These are phyloP conservation scores for Pelmatolapia mariae DNA, from an alignment of 2,113 vertebrate genomes.

Conservation along the genomic window DNA sequence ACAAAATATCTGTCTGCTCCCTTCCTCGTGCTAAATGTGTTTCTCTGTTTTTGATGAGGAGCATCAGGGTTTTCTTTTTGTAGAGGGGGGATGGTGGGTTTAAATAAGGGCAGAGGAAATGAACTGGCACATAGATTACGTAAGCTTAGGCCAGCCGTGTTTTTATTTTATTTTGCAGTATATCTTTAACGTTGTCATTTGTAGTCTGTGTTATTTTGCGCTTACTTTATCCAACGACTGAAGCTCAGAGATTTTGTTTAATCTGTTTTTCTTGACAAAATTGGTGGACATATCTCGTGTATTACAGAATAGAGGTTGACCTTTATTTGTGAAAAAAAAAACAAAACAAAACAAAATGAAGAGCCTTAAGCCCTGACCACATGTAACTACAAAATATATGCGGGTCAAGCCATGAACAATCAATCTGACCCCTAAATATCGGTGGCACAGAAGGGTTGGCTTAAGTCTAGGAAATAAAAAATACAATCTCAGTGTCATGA, in stretches of 20 bases:
- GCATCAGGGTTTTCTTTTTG: slow-evolving; percentile 1
- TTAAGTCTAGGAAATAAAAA: background rate
- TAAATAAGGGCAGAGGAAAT: slow-evolving; percentile 15
- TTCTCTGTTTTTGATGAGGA: slow-evolving; percentile 8
- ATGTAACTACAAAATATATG: background rate
- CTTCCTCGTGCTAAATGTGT: background rate
- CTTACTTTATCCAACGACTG: background rate
- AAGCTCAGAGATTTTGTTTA: background rate
- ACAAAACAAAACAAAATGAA: background rate
- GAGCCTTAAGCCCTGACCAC: background rate
- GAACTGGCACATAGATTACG: background rate
- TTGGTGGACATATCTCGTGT: background rate
- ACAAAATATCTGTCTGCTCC: slow-evolving; percentile 39
- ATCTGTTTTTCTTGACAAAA: background rate
- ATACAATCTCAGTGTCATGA: background rate
- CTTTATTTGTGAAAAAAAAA: background rate
- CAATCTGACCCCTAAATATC: background rate
- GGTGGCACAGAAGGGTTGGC: background rate
- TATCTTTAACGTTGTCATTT: slow-evolving; percentile 8
- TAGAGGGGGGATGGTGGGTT: background rate
- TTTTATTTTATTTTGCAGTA: slow-evolving; percentile 1
- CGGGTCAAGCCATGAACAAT: background rate
- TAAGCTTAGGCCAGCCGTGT: background rate
- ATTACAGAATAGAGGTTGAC: background rate
- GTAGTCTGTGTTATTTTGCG: background rate